Evolutionary conservation across 2,888 invertebrate genomes (phyloP).

Genomic region (Epirrita christyi): DNA sequence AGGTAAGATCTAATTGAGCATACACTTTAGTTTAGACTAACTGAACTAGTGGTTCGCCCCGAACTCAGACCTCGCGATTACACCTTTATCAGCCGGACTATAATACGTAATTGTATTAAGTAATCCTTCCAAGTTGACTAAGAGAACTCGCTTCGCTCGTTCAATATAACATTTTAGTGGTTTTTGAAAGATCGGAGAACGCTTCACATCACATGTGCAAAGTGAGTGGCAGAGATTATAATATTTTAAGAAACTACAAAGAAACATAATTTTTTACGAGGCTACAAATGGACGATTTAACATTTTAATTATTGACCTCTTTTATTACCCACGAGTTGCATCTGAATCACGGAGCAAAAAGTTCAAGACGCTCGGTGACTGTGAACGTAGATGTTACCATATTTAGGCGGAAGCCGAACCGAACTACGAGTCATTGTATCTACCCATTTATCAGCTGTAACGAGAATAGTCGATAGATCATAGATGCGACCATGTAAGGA

Average conservation of each 20-base stretch:
- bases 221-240: background rate
- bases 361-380: slow-evolving; percentile 5
- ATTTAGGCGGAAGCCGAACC: slow-evolving; percentile 37
- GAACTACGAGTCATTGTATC: slow-evolving; percentile 35
- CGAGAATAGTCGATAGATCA: slow-evolving; percentile 69
- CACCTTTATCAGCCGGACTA: too few relatives aligned
- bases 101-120: too few relatives aligned
- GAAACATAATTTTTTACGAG: slow-evolving; percentile 27
- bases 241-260: slow-evolving; percentile 6
- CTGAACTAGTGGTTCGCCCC: too few relatives aligned
- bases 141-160: too few relatives aligned
- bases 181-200: too few relatives aligned
- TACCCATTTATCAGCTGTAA: slow-evolving; percentile 67
- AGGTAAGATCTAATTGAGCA: too few relatives aligned
- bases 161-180: too few relatives aligned
- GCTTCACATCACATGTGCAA: background rate
- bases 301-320: slow-evolving; percentile 27
- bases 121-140: too few relatives aligned
- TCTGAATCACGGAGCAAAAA: slow-evolving; percentile 33
- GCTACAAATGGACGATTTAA: slow-evolving; percentile 27
- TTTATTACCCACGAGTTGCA: slow-evolving; percentile 34
- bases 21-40: too few relatives aligned
- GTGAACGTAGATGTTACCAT: slow-evolving; percentile 34
- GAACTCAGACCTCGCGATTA: too few relatives aligned
- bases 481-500: slow-evolving; percentile 78